These are phyloP conservation scores for Gila orcuttii DNA, from an alignment of 2,113 vertebrate genomes.

Conservation along the genomic window DNA sequence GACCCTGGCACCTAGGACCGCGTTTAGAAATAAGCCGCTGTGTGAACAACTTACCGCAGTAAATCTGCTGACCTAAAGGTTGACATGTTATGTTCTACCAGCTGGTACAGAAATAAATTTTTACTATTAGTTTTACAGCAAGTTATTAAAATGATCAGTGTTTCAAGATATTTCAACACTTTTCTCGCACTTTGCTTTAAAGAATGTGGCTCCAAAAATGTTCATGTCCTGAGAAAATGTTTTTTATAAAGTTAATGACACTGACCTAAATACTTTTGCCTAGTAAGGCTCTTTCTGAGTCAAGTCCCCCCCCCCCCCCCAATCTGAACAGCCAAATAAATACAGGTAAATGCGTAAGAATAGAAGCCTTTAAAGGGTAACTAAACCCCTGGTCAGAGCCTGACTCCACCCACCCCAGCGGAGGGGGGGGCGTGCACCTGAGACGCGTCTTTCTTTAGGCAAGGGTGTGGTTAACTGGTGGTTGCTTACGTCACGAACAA, in stretches of 20 bases:
- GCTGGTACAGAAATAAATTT: neutral
- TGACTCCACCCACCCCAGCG: too few relatives aligned
- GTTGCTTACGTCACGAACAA: too few relatives aligned
- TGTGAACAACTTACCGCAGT: neutral
- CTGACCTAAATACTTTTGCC: neutral
- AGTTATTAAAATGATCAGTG: neutral
- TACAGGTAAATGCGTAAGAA: neutral
- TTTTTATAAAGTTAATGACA: neutral
- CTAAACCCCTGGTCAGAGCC: too few relatives aligned
- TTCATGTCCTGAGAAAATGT: neutral
- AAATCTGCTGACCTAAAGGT: constrained; percentile 31
- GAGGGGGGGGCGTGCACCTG: too few relatives aligned
- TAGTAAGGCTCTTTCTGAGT: neutral
- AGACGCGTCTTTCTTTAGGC: too few relatives aligned
- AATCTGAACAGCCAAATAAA: neutral
- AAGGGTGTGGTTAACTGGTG: too few relatives aligned
- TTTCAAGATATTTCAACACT: neutral
- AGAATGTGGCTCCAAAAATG: neutral
- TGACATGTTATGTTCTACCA: constrained; percentile 3
- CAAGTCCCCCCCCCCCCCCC: rapidly evolving
- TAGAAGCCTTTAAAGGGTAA: neutral
- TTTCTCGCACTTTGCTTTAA: neutral
- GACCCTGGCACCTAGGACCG: neutral
- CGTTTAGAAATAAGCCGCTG: neutral
- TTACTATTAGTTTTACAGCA: constrained; percentile 1